These are phyloP conservation scores for Galago senegalensis DNA, from an alignment of 2,797 vertebrate species.

Conservation along the genomic window DNA sequence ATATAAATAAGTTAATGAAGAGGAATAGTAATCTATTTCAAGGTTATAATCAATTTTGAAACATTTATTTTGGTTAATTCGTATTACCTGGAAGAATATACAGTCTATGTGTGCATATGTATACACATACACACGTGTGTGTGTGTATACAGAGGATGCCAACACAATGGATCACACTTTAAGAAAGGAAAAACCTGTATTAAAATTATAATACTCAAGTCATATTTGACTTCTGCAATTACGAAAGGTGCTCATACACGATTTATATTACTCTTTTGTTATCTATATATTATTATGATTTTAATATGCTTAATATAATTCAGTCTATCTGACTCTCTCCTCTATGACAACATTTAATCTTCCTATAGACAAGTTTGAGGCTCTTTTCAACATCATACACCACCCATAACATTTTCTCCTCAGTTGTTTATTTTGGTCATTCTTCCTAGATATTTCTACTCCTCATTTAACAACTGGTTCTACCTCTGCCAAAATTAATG, in stretches of 20 bases:
- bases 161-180: no score
- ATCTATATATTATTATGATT: no score
- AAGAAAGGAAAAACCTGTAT: no score
- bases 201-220: no score
- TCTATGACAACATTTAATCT: not conserved
- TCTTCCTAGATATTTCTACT: not conserved
- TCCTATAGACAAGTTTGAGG: not conserved
- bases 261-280: no score
- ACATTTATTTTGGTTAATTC: not conserved
- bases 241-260: no score
- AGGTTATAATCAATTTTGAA: not conserved
- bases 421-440: not conserved
- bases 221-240: no score
- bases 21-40: not conserved
- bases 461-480: not conserved
- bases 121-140: not conserved
- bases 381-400: not conserved
- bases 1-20: not conserved
- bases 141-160: not conserved
- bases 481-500: not conserved
- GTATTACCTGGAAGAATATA: not conserved
- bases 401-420: not conserved
- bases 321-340: not conserved
- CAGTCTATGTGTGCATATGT: not conserved
- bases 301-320: no score